A percentile compares a stretch with the other conserved stretches of the same genome.
phyloP scores from a whole-genome alignment of 2,113 vertebrate species.

The Istiophorus platypterus region DNA sequence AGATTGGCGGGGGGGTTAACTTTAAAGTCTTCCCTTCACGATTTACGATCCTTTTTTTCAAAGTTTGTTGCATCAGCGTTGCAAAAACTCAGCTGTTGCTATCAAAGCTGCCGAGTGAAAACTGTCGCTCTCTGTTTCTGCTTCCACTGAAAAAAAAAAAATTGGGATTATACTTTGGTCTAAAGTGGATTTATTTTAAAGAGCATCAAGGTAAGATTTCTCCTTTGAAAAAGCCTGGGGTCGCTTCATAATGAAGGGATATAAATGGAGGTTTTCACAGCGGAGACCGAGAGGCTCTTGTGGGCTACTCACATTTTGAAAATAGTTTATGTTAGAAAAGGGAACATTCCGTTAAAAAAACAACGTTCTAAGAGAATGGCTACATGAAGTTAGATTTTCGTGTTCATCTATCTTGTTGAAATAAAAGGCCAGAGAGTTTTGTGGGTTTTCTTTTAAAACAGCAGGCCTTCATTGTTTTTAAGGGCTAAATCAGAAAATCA shows the following conservation, averaged over 20 bases:
- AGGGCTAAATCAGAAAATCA: not conserved
- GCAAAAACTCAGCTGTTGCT: constrained; percentile 3
- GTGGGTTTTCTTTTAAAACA: not conserved
- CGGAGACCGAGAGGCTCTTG: not conserved
- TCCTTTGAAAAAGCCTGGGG: not conserved
- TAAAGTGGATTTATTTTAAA: not conserved
- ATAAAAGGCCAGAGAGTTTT: not conserved
- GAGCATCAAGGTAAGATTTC: constrained; percentile 29
- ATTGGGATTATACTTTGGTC: not conserved
- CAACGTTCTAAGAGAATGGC: not conserved
- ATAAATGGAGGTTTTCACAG: not conserved
- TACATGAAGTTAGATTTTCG: not conserved
- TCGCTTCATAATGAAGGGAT: not conserved
- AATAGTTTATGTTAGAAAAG: not conserved
- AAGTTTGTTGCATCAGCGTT: constrained; percentile 29
- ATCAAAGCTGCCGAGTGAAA: constrained; percentile 17
- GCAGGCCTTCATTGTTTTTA: not conserved
- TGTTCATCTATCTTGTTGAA: not conserved
- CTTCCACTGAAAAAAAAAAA: not conserved
- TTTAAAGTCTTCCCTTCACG: constrained; percentile 18
- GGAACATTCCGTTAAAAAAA: not conserved
- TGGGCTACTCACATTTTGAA: too few species aligned
- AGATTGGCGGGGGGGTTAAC: constrained; percentile 35
- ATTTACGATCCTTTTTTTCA: constrained; percentile 63
- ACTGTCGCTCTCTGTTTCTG: not conserved